phyloP scores from a whole-genome alignment of 2,113 vertebrate genomes.

The Pedetes capensis region DNA sequence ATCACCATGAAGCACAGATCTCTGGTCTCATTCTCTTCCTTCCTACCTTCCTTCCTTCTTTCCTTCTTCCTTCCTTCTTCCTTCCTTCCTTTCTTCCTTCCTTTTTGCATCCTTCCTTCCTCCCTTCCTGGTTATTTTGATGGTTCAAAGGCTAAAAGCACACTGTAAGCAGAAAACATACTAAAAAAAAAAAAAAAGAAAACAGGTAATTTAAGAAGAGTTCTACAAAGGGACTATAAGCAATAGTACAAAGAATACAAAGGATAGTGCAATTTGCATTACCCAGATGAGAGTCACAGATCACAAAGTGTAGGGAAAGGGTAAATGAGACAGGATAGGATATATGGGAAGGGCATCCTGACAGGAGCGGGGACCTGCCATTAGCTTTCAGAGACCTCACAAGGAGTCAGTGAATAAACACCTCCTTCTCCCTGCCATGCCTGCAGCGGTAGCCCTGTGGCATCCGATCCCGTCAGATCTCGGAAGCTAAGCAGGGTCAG shows the following conservation, averaged over 20 bases:
- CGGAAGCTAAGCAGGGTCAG: no score
- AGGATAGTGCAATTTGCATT: fast-evolving
- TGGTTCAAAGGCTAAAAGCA: not conserved
- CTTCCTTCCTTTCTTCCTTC: no score
- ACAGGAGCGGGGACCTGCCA: not conserved
- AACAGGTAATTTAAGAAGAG: not conserved
- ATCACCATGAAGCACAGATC: not conserved
- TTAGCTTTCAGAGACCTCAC: not conserved
- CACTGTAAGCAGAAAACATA: not conserved
- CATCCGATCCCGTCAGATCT: no score
- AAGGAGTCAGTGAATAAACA: not conserved
- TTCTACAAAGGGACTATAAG: not conserved
- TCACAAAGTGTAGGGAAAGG: not conserved
- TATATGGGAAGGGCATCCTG: not conserved
- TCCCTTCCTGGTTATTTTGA: not conserved
- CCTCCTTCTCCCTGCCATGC: no score
- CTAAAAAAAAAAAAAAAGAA: not conserved
- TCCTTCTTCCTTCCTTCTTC: not conserved
- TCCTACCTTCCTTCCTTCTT: not conserved
- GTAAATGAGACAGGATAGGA: not conserved
- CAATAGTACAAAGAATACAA: not conserved
- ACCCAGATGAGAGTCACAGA: not conserved
- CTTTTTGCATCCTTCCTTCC: not conserved
- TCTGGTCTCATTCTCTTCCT: not conserved
- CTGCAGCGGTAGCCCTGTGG: no score